Evolutionary conservation across 2,113 vertebrate species (phyloP), one percentile per base, ranked within the genome.

Genomic region (Nycticebus coucang): DNA sequence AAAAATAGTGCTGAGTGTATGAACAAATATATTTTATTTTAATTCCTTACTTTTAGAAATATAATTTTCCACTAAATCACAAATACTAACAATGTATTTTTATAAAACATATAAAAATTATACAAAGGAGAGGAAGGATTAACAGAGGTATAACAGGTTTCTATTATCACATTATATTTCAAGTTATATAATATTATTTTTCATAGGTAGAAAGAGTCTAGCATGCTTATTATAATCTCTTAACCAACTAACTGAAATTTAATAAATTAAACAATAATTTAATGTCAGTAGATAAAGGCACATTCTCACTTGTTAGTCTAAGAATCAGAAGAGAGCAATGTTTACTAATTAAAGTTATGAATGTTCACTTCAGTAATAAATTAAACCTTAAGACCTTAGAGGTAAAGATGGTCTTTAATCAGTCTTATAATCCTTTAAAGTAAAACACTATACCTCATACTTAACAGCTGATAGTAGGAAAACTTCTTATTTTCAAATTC

Each of bases 401-500:
- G 57, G 15, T 45, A 87, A 87, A 92, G 60, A 30, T 83, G 21
- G 9, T 13, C 50, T 90, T 89, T 28, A 87, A 89, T 82, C 41
- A 95, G 9, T 72, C 68, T 53, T 75, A 6, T 78, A 93, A 82
- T 77, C 22, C n/a, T n/a, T 93, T 93, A 75, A 89, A 81, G 57
- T 82, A 55, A 92, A 95, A 41, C n/a, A 72, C 26, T 88, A 45
- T 60, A 75, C 19, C 21, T 37, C 15, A 0, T 72, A 37, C 14
- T 93, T 95, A 66, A 33, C 78, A 86, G 57, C 35, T 74, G 11
- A 41, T 78, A 28, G 19, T 28, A n/a, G 33, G 55, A 57, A 95
- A 89, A n/a, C 45, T 10, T 87, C 55, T 57, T 82, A 64, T 66
- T 95, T 95, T 95, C 55, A 93, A 62, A 91, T 91, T 87, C 72